Percentiles rank a stretch among this genome's conserved stretches.
Evolutionary conservation across 2,797 vertebrate genomes (phyloP).

Genomic region (Rhabdomys pumilio): DNA sequence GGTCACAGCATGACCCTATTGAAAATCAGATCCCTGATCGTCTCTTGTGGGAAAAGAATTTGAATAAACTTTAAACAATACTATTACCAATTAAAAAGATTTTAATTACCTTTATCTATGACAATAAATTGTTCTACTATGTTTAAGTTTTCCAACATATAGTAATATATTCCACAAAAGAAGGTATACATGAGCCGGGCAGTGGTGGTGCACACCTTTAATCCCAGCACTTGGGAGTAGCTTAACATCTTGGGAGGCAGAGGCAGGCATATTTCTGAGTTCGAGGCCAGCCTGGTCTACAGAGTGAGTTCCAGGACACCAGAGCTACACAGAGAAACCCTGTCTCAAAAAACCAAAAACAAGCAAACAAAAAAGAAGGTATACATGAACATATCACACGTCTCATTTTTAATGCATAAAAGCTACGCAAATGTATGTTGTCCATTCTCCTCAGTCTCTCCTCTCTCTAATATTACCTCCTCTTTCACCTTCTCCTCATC

Average conservation of each 20-base stretch:
- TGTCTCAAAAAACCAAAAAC: too few species aligned
- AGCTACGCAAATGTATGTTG: neutral
- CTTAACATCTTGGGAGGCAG: too few species aligned
- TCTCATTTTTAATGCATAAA: neutral
- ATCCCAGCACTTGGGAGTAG: too few species aligned
- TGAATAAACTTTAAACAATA: neutral
- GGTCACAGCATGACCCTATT: neutral
- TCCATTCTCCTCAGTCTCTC: too few species aligned
- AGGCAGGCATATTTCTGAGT: too few species aligned
- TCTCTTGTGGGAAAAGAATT: neutral
- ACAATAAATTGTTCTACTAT: neutral
- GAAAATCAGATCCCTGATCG: too few species aligned
- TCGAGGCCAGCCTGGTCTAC: too few species aligned
- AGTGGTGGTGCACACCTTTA: too few species aligned
- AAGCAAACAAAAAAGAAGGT: too few species aligned
- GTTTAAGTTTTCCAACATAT: neutral
- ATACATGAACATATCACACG: neutral
- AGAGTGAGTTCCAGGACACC: too few species aligned
- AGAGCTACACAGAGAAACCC: too few species aligned
- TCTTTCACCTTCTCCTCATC: neutral
- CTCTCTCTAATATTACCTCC: neutral
- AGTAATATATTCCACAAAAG: neutral
- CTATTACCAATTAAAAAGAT: too few species aligned
- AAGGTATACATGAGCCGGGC: neutral
- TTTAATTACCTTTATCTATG: neutral